These are phyloP conservation scores for Sepiola atlantica DNA, from an alignment of 2,888 invertebrate genomes.

Conservation along the genomic window DNA sequence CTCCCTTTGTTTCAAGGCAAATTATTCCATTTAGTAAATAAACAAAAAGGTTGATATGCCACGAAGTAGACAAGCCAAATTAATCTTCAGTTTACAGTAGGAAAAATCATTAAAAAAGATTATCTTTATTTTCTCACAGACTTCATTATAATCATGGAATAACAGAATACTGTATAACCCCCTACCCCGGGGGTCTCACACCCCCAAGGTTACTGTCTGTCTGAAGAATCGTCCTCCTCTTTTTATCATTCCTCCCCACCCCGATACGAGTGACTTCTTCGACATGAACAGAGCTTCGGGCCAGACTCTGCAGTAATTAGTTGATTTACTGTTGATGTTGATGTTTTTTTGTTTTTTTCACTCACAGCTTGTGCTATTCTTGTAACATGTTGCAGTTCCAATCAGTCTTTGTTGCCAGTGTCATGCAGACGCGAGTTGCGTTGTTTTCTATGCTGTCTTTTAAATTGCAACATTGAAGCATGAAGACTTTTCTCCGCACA, in stretches of 20 bases:
- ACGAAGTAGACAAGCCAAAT: too few relatives aligned
- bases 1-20: too few relatives aligned
- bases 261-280: neutral
- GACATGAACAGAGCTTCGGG: neutral
- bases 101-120: neutral
- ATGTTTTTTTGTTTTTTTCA: neutral
- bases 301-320: neutral
- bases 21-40: too few relatives aligned
- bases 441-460: neutral
- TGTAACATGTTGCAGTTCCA: neutral
- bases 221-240: neutral
- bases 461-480: neutral
- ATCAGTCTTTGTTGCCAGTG: neutral
- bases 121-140: slow-evolving; percentile 1
- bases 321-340: neutral
- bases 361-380: neutral
- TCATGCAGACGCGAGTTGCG: neutral
- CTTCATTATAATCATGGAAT: neutral
- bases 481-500: too few relatives aligned
- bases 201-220: neutral
- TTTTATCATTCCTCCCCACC: neutral
- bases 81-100: neutral
- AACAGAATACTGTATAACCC: neutral
- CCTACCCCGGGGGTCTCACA: too few relatives aligned
- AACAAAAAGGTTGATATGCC: too few relatives aligned